phyloP scores from a whole-genome alignment of 2,113 vertebrate genomes.

The Brachypteracias leptosomus region DNA sequence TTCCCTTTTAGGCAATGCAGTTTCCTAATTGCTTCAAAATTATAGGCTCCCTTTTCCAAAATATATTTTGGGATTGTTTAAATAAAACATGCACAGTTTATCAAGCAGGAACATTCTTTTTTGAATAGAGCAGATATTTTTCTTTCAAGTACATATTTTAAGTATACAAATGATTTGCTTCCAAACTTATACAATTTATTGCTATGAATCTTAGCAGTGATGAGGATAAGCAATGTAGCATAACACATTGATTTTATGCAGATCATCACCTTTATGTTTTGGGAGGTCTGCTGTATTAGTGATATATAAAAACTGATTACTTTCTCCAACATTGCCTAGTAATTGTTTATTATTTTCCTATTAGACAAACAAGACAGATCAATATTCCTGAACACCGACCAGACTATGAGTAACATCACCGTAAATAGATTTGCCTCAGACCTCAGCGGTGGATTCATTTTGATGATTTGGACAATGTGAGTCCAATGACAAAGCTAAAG shows the following conservation, averaged over 20 bases:
- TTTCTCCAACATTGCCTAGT: constrained; percentile 88
- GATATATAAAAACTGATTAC: constrained; percentile 99
- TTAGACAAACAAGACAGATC: constrained; percentile 98
- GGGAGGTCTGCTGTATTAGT: constrained; percentile 90
- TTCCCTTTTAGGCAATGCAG: background rate
- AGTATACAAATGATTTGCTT: constrained; percentile 36
- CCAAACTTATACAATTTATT: constrained; percentile 55
- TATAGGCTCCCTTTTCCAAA: background rate
- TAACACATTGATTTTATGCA: constrained; percentile 98
- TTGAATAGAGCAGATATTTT: background rate
- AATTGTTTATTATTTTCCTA: constrained; percentile 99
- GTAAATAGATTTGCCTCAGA: constrained; percentile 95
- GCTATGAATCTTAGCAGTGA: constrained; percentile 67
- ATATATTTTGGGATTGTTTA: background rate
- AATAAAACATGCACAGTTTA: background rate
- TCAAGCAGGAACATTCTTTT: background rate
- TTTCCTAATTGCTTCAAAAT: background rate
- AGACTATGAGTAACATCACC: constrained; percentile 94
- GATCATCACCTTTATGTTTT: constrained; percentile 96
- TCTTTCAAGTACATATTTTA: constrained; percentile 28
- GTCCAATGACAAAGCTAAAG: constrained; percentile 86
- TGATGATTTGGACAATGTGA: constrained; percentile 95
- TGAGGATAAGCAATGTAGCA: constrained; percentile 90
- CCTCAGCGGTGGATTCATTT: constrained; percentile 88
- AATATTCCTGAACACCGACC: constrained; percentile 90